Conservation (phyloP, 2,113 vertebrate species). For the Stigmatopora nigra region DNA sequence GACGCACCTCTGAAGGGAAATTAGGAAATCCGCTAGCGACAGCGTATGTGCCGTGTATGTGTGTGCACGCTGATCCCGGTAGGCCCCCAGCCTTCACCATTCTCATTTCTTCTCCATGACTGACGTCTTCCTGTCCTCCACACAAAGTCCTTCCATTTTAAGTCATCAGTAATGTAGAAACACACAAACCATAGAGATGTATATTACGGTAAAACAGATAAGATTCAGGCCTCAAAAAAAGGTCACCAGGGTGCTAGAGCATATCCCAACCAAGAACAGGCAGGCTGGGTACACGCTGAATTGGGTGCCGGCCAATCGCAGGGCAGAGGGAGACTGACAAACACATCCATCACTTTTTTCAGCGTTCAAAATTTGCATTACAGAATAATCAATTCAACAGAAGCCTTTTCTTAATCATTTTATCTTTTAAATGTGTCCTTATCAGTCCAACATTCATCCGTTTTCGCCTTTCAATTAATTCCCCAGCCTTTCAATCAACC, state of each 20-base stretch:
- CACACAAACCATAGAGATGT: background rate
- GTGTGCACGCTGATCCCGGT: slow-evolving; percentile 5
- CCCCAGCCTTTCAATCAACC: background rate
- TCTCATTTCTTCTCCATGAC: background rate
- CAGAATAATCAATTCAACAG: background rate
- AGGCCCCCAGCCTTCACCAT: slow-evolving; percentile 2
- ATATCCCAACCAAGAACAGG: too few species aligned
- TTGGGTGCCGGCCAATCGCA: too few species aligned
- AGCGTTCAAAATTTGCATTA: background rate
- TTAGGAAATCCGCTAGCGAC: background rate
- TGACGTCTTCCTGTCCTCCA: slow-evolving; percentile 7
- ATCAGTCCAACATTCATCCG: background rate
- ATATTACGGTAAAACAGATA: slow-evolving; percentile 1
- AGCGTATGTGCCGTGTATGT: background rate
- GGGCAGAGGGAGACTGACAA: too few species aligned
- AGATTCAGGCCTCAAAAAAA: too few species aligned
- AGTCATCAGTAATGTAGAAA: background rate
- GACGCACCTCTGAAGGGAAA: slow-evolving; percentile 1
- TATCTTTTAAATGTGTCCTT: background rate
- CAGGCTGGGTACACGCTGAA: too few species aligned
- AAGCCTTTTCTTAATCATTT: background rate
- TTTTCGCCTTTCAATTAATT: background rate
- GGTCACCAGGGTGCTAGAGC: too few species aligned
- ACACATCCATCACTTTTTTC: background rate
- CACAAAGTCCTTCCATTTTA: background rate